Conservation (phyloP, 2,113 vertebrate genomes). For the Indri indri region DNA sequence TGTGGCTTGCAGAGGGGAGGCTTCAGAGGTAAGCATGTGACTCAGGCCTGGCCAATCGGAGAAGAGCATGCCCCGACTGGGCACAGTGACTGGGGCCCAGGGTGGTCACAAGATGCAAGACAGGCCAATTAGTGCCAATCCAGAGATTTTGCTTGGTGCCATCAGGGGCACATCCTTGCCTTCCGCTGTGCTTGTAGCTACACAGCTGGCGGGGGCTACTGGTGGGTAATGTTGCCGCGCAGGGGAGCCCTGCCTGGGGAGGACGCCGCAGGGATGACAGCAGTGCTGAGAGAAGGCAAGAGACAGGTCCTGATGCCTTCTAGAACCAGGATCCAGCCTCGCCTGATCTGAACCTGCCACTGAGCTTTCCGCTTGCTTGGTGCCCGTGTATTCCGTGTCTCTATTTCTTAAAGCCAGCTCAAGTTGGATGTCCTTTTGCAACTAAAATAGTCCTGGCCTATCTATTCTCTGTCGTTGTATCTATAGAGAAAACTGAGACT, state of each 20-base stretch:
- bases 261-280: background rate
- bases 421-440: background rate
- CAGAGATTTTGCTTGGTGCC: background rate
- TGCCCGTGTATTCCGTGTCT: rapidly evolving
- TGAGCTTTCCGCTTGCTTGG: too few species aligned
- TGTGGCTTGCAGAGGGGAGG: background rate
- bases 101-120: background rate
- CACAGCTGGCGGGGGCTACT: background rate
- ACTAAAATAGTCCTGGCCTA: background rate
- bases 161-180: rapidly evolving
- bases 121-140: background rate
- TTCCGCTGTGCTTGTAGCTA: too few species aligned
- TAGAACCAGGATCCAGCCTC: too few species aligned
- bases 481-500: background rate
- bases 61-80: background rate
- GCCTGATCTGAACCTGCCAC: rapidly evolving
- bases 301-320: too few species aligned
- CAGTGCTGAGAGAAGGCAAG: too few species aligned
- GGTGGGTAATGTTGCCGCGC: too few species aligned
- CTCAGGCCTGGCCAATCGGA: background rate
- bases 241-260: background rate
- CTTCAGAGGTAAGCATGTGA: background rate
- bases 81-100: background rate
- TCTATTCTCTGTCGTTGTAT: background rate
- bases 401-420: background rate